A percentile compares a stretch with the other conserved stretches of the same genome.
Conservation (phyloP, 2,797 vertebrate genomes). For the Apogon talboti region DNA sequence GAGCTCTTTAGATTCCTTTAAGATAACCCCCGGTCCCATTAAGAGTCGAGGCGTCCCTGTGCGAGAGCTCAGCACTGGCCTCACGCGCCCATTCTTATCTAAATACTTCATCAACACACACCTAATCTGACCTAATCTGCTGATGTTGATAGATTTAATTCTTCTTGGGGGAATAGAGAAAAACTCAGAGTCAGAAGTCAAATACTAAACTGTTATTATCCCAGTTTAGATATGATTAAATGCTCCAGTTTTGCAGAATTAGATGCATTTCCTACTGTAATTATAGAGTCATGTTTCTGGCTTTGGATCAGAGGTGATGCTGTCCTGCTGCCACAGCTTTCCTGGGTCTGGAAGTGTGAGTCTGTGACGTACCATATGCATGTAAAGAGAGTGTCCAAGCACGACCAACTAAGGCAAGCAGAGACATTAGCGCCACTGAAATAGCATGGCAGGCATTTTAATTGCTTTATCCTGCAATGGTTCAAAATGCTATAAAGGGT, state of each 20-base stretch:
- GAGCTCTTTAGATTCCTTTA: conserved; percentile 78
- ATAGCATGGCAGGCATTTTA: conserved; percentile 83
- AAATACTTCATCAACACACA: conserved; percentile 78
- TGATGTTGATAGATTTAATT: conserved; percentile 73
- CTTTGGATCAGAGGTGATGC: conserved; percentile 4
- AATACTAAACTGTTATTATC: conserved; percentile 32
- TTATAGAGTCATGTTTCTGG: not conserved
- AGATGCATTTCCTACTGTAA: not conserved
- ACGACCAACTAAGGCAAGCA: conserved; percentile 67
- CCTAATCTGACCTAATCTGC: conserved; percentile 69
- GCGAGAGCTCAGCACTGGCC: conserved; percentile 60
- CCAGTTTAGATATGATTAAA: not conserved
- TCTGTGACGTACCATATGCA: conserved; percentile 24
- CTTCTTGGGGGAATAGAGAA: conserved; percentile 38
- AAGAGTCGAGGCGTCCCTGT: conserved; percentile 51
- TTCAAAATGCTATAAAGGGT: conserved; percentile 66
- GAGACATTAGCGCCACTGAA: conserved; percentile 75
- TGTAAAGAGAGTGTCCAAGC: conserved; percentile 55
- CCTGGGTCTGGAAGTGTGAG: conserved; percentile 20
- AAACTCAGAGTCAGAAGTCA: conserved; percentile 43
- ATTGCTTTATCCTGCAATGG: conserved; percentile 78
- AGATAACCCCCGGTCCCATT: conserved; percentile 75
- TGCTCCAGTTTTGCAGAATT: not conserved
- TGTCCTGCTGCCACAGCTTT: conserved; percentile 12
- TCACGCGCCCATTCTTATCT: conserved; percentile 78